phyloP scores from a whole-genome alignment of 64 coral and sea anemone species.

The Montipora sp. region DNA sequence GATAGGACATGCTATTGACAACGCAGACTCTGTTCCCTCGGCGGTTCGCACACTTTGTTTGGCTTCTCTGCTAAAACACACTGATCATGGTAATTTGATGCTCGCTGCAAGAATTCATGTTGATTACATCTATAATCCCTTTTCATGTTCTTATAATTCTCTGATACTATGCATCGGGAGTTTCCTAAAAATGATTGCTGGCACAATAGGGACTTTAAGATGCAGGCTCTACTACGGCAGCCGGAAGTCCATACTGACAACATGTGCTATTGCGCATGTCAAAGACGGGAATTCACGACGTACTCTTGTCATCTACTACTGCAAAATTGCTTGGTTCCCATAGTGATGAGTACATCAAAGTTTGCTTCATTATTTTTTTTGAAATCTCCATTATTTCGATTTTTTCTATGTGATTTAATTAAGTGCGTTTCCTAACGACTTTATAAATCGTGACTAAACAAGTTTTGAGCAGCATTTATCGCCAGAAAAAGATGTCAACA shows the following conservation, averaged over 20 bases:
- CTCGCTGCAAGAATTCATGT: neutral
- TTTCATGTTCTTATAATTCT: neutral
- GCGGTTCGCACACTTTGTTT: no score
- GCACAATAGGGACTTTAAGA: neutral
- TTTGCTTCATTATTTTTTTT: neutral
- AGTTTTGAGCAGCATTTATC: neutral
- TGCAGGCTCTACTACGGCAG: neutral
- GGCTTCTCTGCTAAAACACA: neutral
- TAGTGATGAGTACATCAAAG: neutral
- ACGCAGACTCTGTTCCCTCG: no score
- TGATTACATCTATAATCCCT: neutral
- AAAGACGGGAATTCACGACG: neutral
- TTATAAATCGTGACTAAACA: neutral
- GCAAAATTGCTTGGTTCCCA: constrained; percentile 6
- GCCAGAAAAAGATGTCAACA: neutral
- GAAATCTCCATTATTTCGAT: neutral
- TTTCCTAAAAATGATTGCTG: constrained; percentile 28
- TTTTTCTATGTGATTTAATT: neutral
- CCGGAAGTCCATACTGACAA: neutral
- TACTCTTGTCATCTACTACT: constrained; percentile 14
- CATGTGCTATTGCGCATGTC: neutral
- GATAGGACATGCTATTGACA: neutral
- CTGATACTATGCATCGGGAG: neutral
- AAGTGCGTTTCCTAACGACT: neutral
- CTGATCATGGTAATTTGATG: neutral